Conservation (phyloP, 1,140 invertebrate species). For the Calosoma granatense region DNA sequence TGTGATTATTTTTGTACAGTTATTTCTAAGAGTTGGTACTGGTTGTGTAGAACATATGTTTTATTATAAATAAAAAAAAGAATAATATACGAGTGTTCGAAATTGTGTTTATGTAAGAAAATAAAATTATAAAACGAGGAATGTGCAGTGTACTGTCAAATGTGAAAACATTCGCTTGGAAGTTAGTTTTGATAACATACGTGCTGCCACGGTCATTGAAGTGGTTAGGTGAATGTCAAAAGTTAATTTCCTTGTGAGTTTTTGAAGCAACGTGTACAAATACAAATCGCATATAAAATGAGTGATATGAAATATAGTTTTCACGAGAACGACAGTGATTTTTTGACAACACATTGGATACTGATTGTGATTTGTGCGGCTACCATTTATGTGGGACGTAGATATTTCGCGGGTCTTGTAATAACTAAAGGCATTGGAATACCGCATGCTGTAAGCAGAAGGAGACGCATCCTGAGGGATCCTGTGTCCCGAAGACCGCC, state of each 20-base stretch:
- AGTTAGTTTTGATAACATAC: not conserved
- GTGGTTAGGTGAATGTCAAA: not conserved
- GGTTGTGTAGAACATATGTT: too few relatives aligned
- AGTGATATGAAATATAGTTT: conserved; percentile 10
- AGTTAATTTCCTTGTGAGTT: not conserved
- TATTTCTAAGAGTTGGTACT: too few relatives aligned
- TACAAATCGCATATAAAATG: not conserved
- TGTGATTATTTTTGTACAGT: too few relatives aligned
- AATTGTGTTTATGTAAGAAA: too few relatives aligned
- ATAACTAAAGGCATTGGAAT: not conserved
- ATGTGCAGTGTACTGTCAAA: not conserved
- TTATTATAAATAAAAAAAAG: too few relatives aligned
- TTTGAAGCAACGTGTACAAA: conserved; percentile 8
- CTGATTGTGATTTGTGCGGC: conserved; percentile 2
- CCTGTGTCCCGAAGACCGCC: not conserved
- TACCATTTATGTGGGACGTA: conserved; percentile 8
- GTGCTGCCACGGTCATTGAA: not conserved
- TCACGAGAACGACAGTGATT: conserved; percentile 7
- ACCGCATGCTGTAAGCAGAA: conserved; percentile 6
- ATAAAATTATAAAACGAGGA: too few relatives aligned
- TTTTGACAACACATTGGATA: not conserved
- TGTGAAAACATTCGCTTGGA: not conserved
- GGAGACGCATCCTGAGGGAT: not conserved
- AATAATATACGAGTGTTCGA: too few relatives aligned
- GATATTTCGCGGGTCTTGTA: conserved; percentile 5